A percentile compares a stretch with the other conserved stretches of the same genome.
These are phyloP conservation scores for Andrena minutula DNA, from an alignment of 2,888 invertebrate species.

Conservation along the genomic window DNA sequence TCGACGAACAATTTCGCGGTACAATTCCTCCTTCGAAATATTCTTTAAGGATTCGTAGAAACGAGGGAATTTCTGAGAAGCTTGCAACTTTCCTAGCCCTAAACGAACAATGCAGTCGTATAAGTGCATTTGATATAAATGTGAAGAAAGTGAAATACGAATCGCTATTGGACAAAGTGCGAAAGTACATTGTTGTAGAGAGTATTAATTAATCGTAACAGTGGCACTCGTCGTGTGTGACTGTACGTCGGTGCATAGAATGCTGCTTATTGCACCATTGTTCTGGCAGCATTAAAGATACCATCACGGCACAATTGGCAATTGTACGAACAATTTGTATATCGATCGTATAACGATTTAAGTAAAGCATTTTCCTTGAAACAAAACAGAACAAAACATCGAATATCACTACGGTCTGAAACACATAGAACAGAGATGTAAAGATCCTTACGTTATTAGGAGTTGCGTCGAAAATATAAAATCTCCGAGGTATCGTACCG, in stretches of 20 bases:
- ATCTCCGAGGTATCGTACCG: constrained; percentile 82
- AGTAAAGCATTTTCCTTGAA: constrained; percentile 11
- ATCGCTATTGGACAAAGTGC: constrained; percentile 1
- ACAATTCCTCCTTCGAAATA: too few species aligned
- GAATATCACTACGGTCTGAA: constrained; percentile 40
- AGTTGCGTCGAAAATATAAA: constrained; percentile 83
- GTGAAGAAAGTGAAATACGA: not conserved
- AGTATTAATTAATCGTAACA: not conserved
- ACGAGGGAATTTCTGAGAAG: not conserved
- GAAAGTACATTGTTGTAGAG: not conserved
- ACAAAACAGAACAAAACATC: constrained; percentile 24
- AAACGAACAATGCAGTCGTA: not conserved
- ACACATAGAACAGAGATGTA: constrained; percentile 56
- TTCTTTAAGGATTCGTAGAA: too few species aligned
- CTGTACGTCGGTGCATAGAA: not conserved
- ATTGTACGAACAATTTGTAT: not conserved
- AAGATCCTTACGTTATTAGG: constrained; percentile 79
- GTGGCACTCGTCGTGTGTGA: not conserved
- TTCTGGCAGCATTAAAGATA: not conserved
- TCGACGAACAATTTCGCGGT: too few species aligned
- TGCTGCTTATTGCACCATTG: not conserved
- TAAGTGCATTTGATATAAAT: not conserved
- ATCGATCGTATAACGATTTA: not conserved
- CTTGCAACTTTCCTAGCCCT: not conserved
- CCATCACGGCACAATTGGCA: not conserved